A percentile compares a stretch with the other conserved stretches of the same genome.
Evolutionary conservation across 2,888 invertebrate species (phyloP).

Genomic region (Parnassius orleans): DNA sequence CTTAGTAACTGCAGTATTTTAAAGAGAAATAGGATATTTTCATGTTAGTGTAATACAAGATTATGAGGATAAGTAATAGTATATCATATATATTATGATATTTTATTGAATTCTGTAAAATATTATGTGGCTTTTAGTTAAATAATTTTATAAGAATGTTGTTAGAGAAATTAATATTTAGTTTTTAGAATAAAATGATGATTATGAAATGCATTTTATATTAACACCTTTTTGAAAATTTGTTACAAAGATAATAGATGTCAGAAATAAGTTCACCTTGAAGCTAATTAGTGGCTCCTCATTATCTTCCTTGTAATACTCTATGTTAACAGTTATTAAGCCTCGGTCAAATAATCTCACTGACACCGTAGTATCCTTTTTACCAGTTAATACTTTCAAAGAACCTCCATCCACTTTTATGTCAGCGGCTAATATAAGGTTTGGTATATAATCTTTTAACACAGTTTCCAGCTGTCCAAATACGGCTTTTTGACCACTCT

Average conservation of each 20-base stretch:
- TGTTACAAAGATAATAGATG: slow-evolving; percentile 8
- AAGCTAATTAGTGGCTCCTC: slow-evolving; percentile 87
- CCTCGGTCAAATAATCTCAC: slow-evolving; percentile 88
- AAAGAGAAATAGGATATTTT: too few relatives aligned
- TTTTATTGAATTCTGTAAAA: too few relatives aligned
- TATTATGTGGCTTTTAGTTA: too few relatives aligned
- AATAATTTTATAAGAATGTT: too few relatives aligned
- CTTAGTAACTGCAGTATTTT: too few relatives aligned
- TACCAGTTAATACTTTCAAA: slow-evolving; percentile 85
- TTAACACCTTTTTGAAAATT: slow-evolving; percentile 5
- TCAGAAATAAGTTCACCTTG: slow-evolving; percentile 82
- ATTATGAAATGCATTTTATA: not conserved
- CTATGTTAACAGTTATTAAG: slow-evolving; percentile 89
- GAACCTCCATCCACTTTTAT: slow-evolving; percentile 86
- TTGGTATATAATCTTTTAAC: slow-evolving; percentile 85
- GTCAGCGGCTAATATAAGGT: slow-evolving; percentile 85
- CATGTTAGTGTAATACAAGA: too few relatives aligned
- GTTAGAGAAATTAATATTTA: too few relatives aligned
- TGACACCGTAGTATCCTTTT: slow-evolving; percentile 85
- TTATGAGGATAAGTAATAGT: too few relatives aligned
- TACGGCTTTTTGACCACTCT: slow-evolving; percentile 83
- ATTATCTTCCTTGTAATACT: slow-evolving; percentile 88
- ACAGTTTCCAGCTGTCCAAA: slow-evolving; percentile 85
- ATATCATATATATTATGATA: too few relatives aligned
- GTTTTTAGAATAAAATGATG: not conserved